Evolutionary conservation across 2,888 invertebrate genomes (phyloP), one percentile per base, ranked within the genome.

Genomic region (Leptogaster cylindrica): DNA sequence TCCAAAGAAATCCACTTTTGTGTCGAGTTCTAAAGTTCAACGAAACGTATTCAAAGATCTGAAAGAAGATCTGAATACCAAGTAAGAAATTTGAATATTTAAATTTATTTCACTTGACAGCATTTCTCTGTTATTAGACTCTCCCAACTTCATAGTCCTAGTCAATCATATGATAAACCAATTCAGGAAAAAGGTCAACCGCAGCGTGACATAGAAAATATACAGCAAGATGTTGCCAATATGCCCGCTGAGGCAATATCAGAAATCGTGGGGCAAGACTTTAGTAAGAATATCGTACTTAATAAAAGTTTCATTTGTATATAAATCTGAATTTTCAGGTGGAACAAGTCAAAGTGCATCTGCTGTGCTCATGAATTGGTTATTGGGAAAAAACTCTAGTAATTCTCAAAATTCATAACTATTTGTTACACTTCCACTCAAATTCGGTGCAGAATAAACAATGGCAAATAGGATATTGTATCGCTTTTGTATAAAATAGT

Each of bases 301-400:
- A 3, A 23, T 12, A 25, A 25, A 50, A 27, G 2, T 39, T 66
- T 28, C 50, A 31, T 31, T 36, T 39, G 61, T 16, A 33, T 8
- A 14, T 6, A 39, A 39, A 31, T 31, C 8, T 33, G 2, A n/a
- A 23, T 73, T 85, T 84, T 66, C 81, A 92, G 91, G 90, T 73
- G 89, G 90, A 75, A 88, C 90, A 76, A 87, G 88, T 55, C 91
- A 91, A 79, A 91, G 91, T 77, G 89, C 92, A 25, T 88, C 91
- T 67, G 90, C 89, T 71, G 89, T 90, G 70, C 85, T 92, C 52
- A 81, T 92, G 71, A 91, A 92, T 81, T 92, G 92, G 92, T 83
- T 92, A 68, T 88, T 91, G 86, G 92, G 92, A 6, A 61, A 61
- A 18, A 55, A n/a, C n/a, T n/a, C 50, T 6, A 55, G 20, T 14